Percentiles rank a stretch among this genome's conserved stretches.
Conservation (phyloP, 2,888 invertebrate species). For the Drosophila birchii region DNA sequence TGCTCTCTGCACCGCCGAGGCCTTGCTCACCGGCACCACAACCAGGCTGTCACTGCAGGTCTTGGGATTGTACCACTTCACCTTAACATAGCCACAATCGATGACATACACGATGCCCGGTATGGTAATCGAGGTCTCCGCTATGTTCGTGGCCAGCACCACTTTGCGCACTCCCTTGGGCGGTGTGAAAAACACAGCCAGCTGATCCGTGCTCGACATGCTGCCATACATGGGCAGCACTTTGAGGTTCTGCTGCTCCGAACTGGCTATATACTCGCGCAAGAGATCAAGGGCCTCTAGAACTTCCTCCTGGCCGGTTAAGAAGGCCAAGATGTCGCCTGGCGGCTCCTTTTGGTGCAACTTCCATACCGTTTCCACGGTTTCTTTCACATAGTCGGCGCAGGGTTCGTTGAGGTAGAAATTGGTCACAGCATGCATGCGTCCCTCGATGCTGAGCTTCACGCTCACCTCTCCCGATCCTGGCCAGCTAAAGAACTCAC, state of each 20-base stretch:
- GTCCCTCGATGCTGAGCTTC: constrained; percentile 94
- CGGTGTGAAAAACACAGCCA: constrained; percentile 91
- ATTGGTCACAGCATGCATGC: constrained; percentile 94
- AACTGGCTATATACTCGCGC: constrained; percentile 86
- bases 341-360: constrained; percentile 92
- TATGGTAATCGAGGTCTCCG: constrained; percentile 98
- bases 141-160: constrained; percentile 97
- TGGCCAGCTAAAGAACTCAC: constrained; percentile 89
- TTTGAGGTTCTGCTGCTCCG: constrained; percentile 86
- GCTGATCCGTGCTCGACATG: constrained; percentile 91
- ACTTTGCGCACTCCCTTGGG: constrained; percentile 92
- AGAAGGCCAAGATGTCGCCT: constrained; percentile 96
- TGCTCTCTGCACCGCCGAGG: constrained; percentile 95
- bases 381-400: constrained; percentile 94
- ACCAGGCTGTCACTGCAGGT: constrained; percentile 94
- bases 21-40: constrained; percentile 92
- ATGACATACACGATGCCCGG: constrained; percentile 96
- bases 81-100: constrained; percentile 97
- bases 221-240: constrained; percentile 97
- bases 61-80: constrained; percentile 94
- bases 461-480: constrained; percentile 87
- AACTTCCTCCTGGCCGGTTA: constrained; percentile 98
- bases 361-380: constrained; percentile 94
- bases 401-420: constrained; percentile 93
- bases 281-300: constrained; percentile 89